Evolutionary conservation across 2,797 vertebrate species (phyloP), one percentile per base, ranked within the genome.

Genomic region (Cyclura pinguis): DNA sequence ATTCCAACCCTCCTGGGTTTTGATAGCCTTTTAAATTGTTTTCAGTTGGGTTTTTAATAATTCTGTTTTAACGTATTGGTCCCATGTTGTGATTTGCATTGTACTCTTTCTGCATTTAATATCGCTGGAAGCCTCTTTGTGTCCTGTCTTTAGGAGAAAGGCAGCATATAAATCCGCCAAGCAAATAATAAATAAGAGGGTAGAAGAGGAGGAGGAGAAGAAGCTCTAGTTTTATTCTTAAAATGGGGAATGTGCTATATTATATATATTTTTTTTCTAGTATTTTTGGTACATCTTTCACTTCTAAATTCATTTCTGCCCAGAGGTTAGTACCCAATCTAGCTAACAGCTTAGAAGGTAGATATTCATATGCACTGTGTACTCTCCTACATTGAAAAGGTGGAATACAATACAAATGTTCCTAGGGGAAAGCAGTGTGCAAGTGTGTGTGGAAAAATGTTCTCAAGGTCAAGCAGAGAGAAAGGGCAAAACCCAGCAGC

Each of bases 381-480:
- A 72, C 67, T 16, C 77, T 91, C 91, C 81, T 83, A 80, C 73
- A 2, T 83, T 87, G 64, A n/a, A 95, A 92, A 87, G 24, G 80
- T 91, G 88, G 85, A 91, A 91, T 76, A 89, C 93, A 90, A 90
- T 47, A 85, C 3, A 85, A 84, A 84, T 20, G 80, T 86, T 89
- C 80, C 74, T 89, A 6, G 2, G 80, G 50, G 78, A 82, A 88
- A 84, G 73, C 90, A 92, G 92, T 35, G 16, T 42, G 73, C 22
- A 4, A 24, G 8, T 50, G 38, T 64, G 35, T 18, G 38, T 24
- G 90, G 85, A 87, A 87, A 90, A 85, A 93, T 86, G 89, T 93
- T 93, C 59, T 83, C 89, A 94, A 95, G 93, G 93, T 96, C 95
- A 95, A 8, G 86, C 74, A 50, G 72, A 91, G 90, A 93, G 69